phyloP scores from a whole-genome alignment of 2,113 vertebrate genomes.

The Pelusios castaneus region DNA sequence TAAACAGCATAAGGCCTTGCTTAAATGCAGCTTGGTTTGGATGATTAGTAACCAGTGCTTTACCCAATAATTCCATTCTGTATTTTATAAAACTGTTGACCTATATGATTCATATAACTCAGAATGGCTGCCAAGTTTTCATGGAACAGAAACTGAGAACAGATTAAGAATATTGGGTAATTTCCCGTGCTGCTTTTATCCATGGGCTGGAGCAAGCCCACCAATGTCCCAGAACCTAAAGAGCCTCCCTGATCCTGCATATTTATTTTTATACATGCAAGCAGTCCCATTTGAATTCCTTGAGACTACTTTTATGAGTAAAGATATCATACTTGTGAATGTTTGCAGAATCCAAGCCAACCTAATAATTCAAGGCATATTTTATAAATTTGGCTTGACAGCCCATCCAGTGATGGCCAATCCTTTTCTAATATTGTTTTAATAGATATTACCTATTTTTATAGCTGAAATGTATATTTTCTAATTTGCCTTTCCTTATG shows the following conservation, averaged over 20 bases:
- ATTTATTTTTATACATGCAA: not conserved
- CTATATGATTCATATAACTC: not conserved
- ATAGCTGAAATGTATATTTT: not conserved
- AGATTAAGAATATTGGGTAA: not conserved
- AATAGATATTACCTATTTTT: not conserved
- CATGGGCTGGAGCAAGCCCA: too few relatives aligned
- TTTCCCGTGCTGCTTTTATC: not conserved
- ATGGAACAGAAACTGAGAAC: not conserved
- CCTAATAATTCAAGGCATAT: not conserved
- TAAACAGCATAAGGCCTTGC: not conserved
- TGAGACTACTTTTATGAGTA: not conserved
- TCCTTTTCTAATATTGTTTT: not conserved
- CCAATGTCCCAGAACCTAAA: too few relatives aligned
- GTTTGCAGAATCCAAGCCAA: not conserved
- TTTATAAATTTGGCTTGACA: not conserved
- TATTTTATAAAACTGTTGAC: not conserved
- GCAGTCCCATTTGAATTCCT: not conserved
- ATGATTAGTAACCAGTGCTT: constrained; percentile 19
- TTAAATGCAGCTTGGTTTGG: constrained; percentile 47
- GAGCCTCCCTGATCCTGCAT: not conserved
- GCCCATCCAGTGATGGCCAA: not conserved
- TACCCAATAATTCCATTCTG: not conserved
- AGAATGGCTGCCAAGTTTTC: constrained; percentile 23
- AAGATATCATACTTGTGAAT: not conserved
- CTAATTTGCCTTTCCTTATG: not conserved